Conservation (phyloP, 2,797 vertebrate species). For the Nasua narica region DNA sequence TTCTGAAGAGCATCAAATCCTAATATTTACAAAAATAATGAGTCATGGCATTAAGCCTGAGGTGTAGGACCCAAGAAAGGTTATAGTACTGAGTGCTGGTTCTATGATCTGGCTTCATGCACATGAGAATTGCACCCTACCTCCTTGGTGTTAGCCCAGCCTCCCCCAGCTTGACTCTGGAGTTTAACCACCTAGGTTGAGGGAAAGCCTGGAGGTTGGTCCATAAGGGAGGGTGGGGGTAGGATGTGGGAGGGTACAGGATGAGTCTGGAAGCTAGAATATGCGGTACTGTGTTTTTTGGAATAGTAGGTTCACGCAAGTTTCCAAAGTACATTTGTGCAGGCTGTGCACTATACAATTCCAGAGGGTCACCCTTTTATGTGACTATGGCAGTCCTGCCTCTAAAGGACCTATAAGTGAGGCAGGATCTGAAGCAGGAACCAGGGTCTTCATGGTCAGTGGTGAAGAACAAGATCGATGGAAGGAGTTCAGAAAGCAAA, state of each 20-base stretch:
- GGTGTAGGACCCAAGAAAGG: neutral
- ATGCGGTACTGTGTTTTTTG: neutral
- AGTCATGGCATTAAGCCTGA: neutral
- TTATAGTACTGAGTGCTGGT: neutral
- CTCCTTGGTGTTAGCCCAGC: neutral
- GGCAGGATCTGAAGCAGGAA: neutral
- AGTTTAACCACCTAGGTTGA: neutral
- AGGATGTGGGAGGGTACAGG: neutral
- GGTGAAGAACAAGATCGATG: neutral
- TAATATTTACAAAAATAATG: neutral
- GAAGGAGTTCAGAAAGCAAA: neutral
- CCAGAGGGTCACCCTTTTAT: neutral
- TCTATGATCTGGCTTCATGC: neutral
- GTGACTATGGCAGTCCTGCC: neutral
- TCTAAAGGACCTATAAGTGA: neutral
- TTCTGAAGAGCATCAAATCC: conserved; percentile 31
- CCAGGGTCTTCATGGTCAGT: neutral
- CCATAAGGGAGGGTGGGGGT: neutral
- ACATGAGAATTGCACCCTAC: no score
- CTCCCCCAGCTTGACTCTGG: neutral
- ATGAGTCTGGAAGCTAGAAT: neutral
- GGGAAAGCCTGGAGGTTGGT: neutral
- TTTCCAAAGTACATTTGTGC: accelerated
- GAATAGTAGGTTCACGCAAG: neutral
- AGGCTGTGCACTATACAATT: neutral